Conservation (phyloP, 2,797 vertebrate species). For the Pristis pectinata region DNA sequence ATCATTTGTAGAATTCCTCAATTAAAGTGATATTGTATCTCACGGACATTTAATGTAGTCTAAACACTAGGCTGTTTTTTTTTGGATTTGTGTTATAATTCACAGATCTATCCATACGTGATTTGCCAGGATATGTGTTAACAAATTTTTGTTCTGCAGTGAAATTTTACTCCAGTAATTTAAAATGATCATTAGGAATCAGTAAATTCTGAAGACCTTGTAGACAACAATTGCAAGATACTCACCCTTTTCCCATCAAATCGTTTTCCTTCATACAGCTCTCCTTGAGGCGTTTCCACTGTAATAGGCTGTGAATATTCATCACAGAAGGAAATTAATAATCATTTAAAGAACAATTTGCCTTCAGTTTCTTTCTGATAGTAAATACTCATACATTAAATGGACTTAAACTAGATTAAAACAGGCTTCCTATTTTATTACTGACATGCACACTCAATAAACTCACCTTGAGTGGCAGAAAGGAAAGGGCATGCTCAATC, state of each 20-base stretch:
- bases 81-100: neutral
- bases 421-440: neutral
- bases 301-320: conserved; percentile 61
- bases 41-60: neutral
- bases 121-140: neutral
- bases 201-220: neutral
- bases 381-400: neutral
- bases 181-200: neutral
- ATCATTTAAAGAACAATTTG: neutral
- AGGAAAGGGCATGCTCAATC: conserved; percentile 83
- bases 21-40: neutral
- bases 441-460: neutral
- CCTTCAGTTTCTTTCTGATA: neutral
- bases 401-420: neutral
- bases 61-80: neutral
- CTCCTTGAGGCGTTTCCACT: conserved; percentile 70
- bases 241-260: conserved; percentile 76
- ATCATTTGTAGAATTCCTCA: neutral
- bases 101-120: too few species aligned
- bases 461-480: conserved; percentile 75
- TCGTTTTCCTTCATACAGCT: conserved; percentile 70
- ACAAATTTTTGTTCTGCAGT: neutral
- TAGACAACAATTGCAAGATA: conserved; percentile 20
- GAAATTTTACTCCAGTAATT: neutral
- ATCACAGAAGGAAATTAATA: neutral